Evolutionary conservation across 1,140 invertebrate species (phyloP).

Genomic region (Eueides isabella): DNA sequence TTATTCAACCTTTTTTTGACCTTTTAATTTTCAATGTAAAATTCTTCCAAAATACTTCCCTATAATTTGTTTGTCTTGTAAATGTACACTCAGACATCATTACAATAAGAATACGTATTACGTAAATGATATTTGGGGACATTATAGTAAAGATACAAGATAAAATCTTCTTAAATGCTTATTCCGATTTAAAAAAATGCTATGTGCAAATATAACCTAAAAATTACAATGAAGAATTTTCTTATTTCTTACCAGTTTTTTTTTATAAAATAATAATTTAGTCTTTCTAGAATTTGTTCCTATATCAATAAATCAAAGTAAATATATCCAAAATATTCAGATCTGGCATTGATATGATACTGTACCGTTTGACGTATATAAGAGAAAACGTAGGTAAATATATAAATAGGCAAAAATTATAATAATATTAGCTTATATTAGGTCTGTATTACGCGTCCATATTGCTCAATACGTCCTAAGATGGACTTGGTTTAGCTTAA

Average conservation of each 20-base stretch:
- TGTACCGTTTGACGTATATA: conserved; percentile 11
- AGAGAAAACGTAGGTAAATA: conserved; percentile 27
- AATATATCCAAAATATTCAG: conserved; percentile 12
- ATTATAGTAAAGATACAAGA: neutral
- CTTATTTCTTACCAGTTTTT: neutral
- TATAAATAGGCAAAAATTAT: conserved; percentile 39
- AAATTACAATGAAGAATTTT: neutral
- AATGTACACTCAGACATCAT: conserved; percentile 11
- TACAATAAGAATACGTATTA: neutral
- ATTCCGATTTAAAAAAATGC: neutral
- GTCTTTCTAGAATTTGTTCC: conserved; percentile 26
- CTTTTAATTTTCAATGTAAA: conserved; percentile 4
- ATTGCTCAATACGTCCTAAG: conserved; percentile 76
- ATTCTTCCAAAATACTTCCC: conserved; percentile 31
- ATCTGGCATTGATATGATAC: conserved; percentile 19
- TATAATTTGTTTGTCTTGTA: conserved; percentile 24
- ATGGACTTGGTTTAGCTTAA: conserved; percentile 74
- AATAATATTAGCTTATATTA: conserved; percentile 59
- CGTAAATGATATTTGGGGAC: neutral
- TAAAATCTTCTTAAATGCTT: neutral
- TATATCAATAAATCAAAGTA: conserved; percentile 12
- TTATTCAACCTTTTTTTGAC: neutral
- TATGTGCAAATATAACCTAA: neutral
- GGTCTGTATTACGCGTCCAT: conserved; percentile 70
- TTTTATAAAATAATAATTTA: conserved; percentile 9